Percentiles rank a stretch among this genome's conserved stretches.
Conservation (phyloP, 2,888 invertebrate genomes). For the Athrips mouffetella region DNA sequence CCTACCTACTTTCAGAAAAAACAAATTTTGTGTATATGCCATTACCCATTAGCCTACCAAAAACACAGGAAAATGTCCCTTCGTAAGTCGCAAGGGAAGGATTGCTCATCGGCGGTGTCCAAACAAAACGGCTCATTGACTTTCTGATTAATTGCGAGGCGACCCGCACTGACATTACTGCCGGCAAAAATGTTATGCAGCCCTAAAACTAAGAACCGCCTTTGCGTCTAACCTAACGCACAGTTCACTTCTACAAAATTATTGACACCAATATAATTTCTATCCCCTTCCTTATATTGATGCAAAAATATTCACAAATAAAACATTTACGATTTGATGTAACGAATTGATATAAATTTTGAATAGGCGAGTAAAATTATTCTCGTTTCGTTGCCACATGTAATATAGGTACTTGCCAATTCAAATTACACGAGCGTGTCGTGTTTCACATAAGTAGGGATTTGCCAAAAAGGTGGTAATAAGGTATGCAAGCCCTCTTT, state of each 20-base stretch:
- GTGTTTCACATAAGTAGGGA: conserved; percentile 72
- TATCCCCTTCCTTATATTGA: background rate
- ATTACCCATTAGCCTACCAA: background rate
- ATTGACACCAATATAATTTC: no score
- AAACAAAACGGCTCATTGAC: conserved; percentile 76
- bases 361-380: conserved; percentile 4
- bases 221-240: no score
- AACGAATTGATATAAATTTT: background rate
- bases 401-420: conserved; percentile 37
- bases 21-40: no score
- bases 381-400: background rate
- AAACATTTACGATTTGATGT: background rate
- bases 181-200: conserved; percentile 49
- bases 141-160: conserved; percentile 72
- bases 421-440: conserved; percentile 59
- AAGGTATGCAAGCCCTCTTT: conserved; percentile 76
- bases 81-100: conserved; percentile 60
- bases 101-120: conserved; percentile 70
- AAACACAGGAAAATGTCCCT: background rate
- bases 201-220: conserved; percentile 13
- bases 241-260: no score
- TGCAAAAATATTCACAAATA: background rate
- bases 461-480: conserved; percentile 75
- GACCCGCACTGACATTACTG: conserved; percentile 66
- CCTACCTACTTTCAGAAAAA: no score